phyloP scores from a whole-genome alignment of 2,797 vertebrate species.

The Sphenodon punctatus region DNA sequence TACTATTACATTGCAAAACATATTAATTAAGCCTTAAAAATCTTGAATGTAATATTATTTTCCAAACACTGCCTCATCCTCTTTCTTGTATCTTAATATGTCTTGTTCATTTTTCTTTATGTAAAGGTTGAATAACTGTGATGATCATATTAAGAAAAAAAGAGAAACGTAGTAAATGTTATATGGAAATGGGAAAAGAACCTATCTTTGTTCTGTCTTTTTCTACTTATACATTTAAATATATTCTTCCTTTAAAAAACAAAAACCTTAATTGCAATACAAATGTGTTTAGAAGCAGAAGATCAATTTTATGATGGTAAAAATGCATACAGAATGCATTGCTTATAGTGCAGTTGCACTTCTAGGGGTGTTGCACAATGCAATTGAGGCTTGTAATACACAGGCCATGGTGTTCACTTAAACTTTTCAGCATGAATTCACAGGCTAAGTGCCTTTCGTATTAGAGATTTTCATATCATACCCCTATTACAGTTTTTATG shows the following conservation, averaged over 20 bases:
- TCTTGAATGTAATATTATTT: neutral
- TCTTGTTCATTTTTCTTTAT: neutral
- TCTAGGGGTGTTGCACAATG: neutral
- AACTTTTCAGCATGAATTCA: constrained; percentile 18
- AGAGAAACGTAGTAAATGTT: neutral
- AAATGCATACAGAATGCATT: neutral
- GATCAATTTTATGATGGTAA: neutral
- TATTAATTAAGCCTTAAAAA: neutral
- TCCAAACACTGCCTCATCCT: neutral
- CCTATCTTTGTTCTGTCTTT: neutral
- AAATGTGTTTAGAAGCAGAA: neutral
- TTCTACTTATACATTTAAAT: too few relatives aligned
- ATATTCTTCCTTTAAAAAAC: neutral
- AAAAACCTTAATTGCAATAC: neutral
- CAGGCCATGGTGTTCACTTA: neutral
- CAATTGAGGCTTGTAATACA: neutral
- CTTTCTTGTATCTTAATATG: neutral
- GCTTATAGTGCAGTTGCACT: neutral
- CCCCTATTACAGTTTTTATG: neutral
- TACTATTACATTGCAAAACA: neutral
- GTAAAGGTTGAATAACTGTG: neutral
- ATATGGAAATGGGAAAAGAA: neutral
- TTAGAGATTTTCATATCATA: neutral
- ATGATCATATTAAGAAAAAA: neutral
- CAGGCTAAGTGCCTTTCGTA: constrained; percentile 16